A percentile compares a stretch with the other conserved stretches of the same genome.
Evolutionary conservation across 92 coral and sea anemone genomes (phyloP).

Genomic region (Scolanthus callimorphus): DNA sequence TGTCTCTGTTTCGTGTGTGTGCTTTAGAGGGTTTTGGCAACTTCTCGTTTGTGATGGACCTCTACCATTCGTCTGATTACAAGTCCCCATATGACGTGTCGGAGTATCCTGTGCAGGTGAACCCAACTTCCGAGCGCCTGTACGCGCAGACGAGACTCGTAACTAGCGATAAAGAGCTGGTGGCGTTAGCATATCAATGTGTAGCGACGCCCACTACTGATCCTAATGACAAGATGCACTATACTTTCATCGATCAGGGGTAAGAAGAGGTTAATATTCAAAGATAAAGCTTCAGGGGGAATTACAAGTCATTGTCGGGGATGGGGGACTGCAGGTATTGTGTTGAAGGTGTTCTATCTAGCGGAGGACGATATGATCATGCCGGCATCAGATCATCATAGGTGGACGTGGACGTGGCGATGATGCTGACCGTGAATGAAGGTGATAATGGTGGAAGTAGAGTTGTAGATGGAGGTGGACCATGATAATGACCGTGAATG

Average conservation of each 20-base stretch:
- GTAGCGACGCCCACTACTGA: slow-evolving; percentile 76
- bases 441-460: too few species aligned
- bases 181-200: slow-evolving; percentile 62
- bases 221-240: slow-evolving; percentile 40
- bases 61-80: slow-evolving; percentile 50
- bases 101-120: slow-evolving; percentile 68
- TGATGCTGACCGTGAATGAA: too few species aligned
- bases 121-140: slow-evolving; percentile 50
- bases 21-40: slow-evolving; percentile 75
- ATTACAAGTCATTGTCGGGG: too few species aligned
- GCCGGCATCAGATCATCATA: too few species aligned
- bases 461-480: too few species aligned
- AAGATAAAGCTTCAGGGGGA: too few species aligned
- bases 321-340: too few species aligned
- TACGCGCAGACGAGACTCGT: slow-evolving; percentile 69
- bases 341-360: too few species aligned
- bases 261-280: slow-evolving; percentile 5
- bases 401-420: too few species aligned
- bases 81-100: slow-evolving; percentile 58
- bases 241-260: slow-evolving; percentile 71
- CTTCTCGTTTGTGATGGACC: slow-evolving; percentile 78
- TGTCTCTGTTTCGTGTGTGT: too few species aligned
- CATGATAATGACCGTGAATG: too few species aligned
- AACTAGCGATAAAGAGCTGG: slow-evolving; percentile 60
- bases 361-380: too few species aligned